A percentile compares a stretch with the other conserved stretches of the same genome.
phyloP scores from a whole-genome alignment of 2,113 vertebrate genomes.

The Xyrauchen texanus region DNA sequence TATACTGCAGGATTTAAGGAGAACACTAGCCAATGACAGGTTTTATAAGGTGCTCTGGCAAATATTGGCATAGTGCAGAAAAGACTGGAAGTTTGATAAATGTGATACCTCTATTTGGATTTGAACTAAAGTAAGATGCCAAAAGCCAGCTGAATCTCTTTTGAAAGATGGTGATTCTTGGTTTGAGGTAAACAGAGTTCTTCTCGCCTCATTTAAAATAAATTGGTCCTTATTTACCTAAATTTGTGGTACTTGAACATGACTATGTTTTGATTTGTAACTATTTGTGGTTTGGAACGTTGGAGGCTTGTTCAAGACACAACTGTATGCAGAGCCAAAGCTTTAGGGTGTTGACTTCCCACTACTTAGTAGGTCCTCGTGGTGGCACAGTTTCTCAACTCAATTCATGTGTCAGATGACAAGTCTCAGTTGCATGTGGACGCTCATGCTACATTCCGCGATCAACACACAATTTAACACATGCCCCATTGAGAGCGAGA shows the following conservation, averaged over 20 bases:
- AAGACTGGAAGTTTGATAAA: conserved; percentile 21
- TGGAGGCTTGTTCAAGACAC: conserved; percentile 21
- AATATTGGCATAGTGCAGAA: conserved; percentile 9
- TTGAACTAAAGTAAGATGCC: background rate
- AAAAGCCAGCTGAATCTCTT: conserved; percentile 18
- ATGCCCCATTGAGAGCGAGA: too few relatives aligned
- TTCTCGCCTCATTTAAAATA: conserved; percentile 21
- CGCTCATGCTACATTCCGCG: too few relatives aligned
- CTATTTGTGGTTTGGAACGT: conserved; percentile 23
- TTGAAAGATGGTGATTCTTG: conserved; percentile 6
- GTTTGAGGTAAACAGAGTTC: conserved; percentile 26
- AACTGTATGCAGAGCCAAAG: conserved; percentile 5
- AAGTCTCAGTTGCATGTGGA: too few relatives aligned
- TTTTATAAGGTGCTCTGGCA: conserved; percentile 23
- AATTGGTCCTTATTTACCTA: conserved; percentile 30
- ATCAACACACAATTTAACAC: too few relatives aligned
- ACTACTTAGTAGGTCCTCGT: too few relatives aligned
- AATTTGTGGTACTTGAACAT: conserved; percentile 26
- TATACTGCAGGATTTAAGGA: conserved; percentile 10
- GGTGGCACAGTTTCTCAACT: too few relatives aligned
- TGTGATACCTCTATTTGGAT: conserved; percentile 19
- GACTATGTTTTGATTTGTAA: conserved; percentile 28
- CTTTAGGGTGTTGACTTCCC: conserved; percentile 4
- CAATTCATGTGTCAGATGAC: too few relatives aligned
- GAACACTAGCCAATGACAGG: conserved; percentile 13